These are phyloP conservation scores for Volucella inflata DNA, from an alignment of 2,888 invertebrate species.

Conservation along the genomic window DNA sequence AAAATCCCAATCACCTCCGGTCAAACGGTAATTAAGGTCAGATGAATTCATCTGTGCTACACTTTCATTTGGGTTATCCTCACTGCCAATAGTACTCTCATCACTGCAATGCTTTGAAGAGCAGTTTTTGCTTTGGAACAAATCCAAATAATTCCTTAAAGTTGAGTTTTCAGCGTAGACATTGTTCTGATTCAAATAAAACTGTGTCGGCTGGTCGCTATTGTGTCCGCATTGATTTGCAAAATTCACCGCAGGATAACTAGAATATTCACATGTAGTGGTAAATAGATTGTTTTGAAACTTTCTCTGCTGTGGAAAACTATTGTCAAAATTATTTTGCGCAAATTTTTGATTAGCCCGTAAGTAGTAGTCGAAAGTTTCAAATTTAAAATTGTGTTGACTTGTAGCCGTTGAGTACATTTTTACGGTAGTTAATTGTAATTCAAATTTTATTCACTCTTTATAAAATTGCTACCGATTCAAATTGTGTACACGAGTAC, in stretches of 20 bases:
- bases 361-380: conserved; percentile 63
- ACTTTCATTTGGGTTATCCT: conserved; percentile 49
- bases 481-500: conserved; percentile 8
- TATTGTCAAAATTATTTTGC: conserved; percentile 58
- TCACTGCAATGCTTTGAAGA: conserved; percentile 50
- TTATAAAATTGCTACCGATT: too few relatives aligned
- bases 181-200: conserved; percentile 52
- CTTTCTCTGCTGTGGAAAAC: conserved; percentile 44
- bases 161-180: conserved; percentile 48
- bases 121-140: conserved; percentile 62
- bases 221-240: conserved; percentile 59
- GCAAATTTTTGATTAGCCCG: conserved; percentile 62
- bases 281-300: conserved; percentile 40
- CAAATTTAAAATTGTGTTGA: conserved; percentile 64
- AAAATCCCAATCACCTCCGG: conserved; percentile 58
- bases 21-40: conserved; percentile 46
- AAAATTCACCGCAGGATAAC: conserved; percentile 36
- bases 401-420: conserved; percentile 59
- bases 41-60: conserved; percentile 29
- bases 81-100: conserved; percentile 68
- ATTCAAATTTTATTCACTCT: too few relatives aligned
- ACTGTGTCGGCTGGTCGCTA: conserved; percentile 46
- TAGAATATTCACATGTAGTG: conserved; percentile 51
- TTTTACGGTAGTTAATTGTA: neutral
- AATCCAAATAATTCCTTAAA: conserved; percentile 66